These are phyloP conservation scores for Pleuronectes platessa DNA, from an alignment of 2,113 vertebrate genomes.

Conservation along the genomic window DNA sequence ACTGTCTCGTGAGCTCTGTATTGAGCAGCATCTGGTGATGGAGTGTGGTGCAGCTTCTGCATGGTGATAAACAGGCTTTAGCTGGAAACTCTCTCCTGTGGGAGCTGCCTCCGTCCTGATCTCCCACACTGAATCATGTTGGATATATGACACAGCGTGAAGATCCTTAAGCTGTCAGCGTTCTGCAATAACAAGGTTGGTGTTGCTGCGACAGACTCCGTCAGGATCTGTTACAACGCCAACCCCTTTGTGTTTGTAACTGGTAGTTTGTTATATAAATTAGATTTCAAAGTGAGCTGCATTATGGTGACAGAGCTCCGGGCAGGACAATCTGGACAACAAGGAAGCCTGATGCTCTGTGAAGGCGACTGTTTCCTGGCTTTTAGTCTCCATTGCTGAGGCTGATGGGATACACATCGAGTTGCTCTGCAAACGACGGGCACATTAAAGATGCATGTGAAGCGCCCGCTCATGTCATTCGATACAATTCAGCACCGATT, in stretches of 20 bases:
- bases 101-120: conserved; percentile 3
- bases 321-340: background rate
- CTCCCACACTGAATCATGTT: conserved; percentile 1
- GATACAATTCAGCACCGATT: background rate
- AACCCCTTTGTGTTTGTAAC: conserved; percentile 5
- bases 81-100: background rate
- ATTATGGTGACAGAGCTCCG: background rate
- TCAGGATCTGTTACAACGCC: conserved; percentile 11
- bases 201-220: conserved; percentile 1
- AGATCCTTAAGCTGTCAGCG: too few relatives aligned
- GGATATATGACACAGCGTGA: background rate
- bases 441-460: background rate
- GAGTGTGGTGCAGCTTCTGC: conserved; percentile 1
- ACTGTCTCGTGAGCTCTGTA: conserved; percentile 3
- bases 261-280: background rate
- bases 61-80: conserved; percentile 1
- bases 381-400: background rate
- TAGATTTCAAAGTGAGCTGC: conserved; percentile 6
- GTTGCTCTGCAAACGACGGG: background rate
- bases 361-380: background rate
- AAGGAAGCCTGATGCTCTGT: background rate
- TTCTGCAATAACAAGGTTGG: background rate
- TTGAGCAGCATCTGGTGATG: conserved; percentile 12
- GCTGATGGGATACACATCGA: background rate
- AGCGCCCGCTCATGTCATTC: background rate